phyloP scores from a whole-genome alignment of 2,113 vertebrate genomes.

The Ptilonorhynchus violaceus region DNA sequence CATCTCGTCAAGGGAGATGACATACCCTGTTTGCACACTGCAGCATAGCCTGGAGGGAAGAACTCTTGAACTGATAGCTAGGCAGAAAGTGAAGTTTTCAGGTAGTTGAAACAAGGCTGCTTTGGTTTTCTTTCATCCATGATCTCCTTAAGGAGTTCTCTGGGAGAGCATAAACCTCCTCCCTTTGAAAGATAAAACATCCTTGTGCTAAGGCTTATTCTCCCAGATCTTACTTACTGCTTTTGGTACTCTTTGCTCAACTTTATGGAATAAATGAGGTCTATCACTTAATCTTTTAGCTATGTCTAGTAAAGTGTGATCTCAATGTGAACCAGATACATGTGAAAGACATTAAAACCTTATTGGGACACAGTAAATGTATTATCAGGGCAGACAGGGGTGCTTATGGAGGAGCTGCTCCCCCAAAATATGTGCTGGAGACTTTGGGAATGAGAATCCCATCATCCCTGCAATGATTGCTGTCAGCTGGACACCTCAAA shows the following conservation, averaged over 20 bases:
- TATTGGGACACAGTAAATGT: not conserved
- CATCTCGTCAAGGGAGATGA: not conserved
- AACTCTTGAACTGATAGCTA: not conserved
- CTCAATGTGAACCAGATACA: not conserved
- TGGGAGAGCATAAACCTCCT: not conserved
- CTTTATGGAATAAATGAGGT: not conserved
- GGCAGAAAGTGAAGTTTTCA: not conserved
- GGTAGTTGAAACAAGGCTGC: not conserved
- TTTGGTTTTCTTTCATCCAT: conserved; percentile 35
- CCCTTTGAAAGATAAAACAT: not conserved
- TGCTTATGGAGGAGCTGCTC: not conserved
- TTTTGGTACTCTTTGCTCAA: not conserved
- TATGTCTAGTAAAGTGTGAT: not conserved
- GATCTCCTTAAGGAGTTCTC: not conserved
- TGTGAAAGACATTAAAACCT: not conserved
- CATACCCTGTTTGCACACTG: not conserved
- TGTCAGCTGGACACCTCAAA: not conserved
- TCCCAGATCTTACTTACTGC: not conserved
- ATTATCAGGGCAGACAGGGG: not conserved
- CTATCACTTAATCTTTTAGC: not conserved
- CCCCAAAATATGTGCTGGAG: not conserved
- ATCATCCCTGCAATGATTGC: not conserved
- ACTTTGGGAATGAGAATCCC: not conserved
- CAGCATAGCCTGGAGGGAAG: conserved; percentile 24
- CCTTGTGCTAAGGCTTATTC: not conserved